Evolutionary conservation across 2,888 invertebrate species (phyloP).

Genomic region (Brenthis daphne): DNA sequence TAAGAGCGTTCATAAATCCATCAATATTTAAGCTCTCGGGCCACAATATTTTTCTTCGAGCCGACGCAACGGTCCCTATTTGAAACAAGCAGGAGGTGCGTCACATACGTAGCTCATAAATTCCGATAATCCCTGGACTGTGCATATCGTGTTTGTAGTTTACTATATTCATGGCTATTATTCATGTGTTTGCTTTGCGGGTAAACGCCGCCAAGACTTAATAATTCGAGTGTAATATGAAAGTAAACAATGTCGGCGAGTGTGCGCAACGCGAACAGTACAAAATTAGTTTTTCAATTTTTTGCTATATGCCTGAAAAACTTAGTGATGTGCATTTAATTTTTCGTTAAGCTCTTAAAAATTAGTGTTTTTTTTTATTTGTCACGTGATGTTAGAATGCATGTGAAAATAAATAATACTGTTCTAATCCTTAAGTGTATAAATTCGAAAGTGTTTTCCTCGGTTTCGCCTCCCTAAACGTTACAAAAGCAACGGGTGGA

Average conservation of each 20-base stretch:
- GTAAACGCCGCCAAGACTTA: slow-evolving; percentile 66
- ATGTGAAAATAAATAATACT: too few relatives aligned
- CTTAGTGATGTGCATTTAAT: neutral
- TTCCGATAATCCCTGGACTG: slow-evolving; percentile 72
- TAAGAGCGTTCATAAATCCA: slow-evolving; percentile 79
- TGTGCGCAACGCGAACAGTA: slow-evolving; percentile 36
- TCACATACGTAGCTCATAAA: slow-evolving; percentile 75
- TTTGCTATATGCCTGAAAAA: slow-evolving; percentile 5
- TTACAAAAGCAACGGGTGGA: too few relatives aligned
- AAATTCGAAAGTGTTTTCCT: too few relatives aligned
- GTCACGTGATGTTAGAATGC: too few relatives aligned
- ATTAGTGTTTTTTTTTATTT: too few relatives aligned
- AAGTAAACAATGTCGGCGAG: slow-evolving; percentile 53
- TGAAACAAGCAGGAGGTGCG: slow-evolving; percentile 60
- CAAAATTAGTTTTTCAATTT: slow-evolving; percentile 37
- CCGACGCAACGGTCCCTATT: slow-evolving; percentile 50
- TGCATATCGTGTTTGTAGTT: slow-evolving; percentile 61
- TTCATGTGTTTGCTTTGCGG: slow-evolving; percentile 71
- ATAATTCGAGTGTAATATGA: slow-evolving; percentile 64
- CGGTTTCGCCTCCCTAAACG: neutral
- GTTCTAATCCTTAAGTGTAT: too few relatives aligned
- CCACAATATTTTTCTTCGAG: slow-evolving; percentile 74
- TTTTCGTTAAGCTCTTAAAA: too few relatives aligned
- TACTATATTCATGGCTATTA: slow-evolving; percentile 67
- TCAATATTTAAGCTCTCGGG: slow-evolving; percentile 77